Conservation (phyloP, 1,140 invertebrate genomes). For the Lamellibrachia luymesi region DNA sequence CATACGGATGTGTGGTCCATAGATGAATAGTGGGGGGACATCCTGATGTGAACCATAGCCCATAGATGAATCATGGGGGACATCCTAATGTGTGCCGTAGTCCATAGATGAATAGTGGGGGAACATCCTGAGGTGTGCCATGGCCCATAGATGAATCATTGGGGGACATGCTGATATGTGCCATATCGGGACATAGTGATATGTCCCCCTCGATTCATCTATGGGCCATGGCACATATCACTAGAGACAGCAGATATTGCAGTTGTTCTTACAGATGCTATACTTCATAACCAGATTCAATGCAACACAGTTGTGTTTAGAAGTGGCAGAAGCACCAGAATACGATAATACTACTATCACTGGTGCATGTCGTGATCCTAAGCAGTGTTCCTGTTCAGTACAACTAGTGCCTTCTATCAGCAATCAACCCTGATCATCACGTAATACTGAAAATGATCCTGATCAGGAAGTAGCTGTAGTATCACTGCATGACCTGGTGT, state of each 20-base stretch:
- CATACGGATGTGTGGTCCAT: background rate
- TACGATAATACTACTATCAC: background rate
- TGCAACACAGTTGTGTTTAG: background rate
- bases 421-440: background rate
- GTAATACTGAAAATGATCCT: background rate
- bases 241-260: background rate
- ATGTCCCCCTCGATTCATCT: too few species aligned
- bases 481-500: too few species aligned
- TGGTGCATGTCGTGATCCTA: background rate
- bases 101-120: background rate
- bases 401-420: background rate
- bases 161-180: background rate
- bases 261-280: background rate
- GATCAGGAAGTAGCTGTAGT: too few species aligned
- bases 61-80: background rate
- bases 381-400: background rate
- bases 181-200: background rate
- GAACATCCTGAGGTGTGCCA: background rate
- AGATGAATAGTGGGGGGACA: too few species aligned
- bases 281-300: background rate
- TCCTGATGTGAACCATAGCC: background rate
- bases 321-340: background rate
- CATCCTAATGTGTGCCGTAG: background rate
- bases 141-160: background rate
- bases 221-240: too few species aligned